phyloP scores from a whole-genome alignment of 2,888 invertebrate species.

The Caenorhabditis zanzibari region DNA sequence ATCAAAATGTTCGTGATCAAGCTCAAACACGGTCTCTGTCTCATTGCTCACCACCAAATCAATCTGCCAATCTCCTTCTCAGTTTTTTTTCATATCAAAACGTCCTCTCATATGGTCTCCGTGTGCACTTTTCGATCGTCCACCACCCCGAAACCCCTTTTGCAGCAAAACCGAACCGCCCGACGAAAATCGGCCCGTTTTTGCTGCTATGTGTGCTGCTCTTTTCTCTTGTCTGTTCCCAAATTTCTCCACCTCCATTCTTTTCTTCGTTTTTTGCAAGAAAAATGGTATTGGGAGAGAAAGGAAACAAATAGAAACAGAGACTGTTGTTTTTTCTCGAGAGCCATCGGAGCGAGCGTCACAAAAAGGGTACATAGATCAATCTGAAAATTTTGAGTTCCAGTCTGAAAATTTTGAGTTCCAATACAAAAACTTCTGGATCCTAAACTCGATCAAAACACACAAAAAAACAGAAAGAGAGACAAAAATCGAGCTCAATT shows the following conservation, averaged over 20 bases:
- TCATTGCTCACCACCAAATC: not conserved
- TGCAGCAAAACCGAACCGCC: constrained; percentile 34
- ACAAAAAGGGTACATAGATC: constrained; percentile 34
- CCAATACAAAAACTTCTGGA: not conserved
- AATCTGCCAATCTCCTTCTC: not conserved
- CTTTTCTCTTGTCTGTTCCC: constrained; percentile 22
- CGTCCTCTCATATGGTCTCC: constrained; percentile 36
- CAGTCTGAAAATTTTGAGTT: not conserved
- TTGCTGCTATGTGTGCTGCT: constrained; percentile 5
- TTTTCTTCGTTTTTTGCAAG: constrained; percentile 29
- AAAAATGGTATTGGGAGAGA: constrained; percentile 33
- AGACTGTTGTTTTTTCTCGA: constrained; percentile 47
- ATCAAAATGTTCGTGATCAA: constrained; percentile 20
- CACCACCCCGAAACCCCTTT: not conserved
- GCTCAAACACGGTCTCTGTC: not conserved
- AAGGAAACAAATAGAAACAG: constrained; percentile 44
- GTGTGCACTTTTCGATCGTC: constrained; percentile 36
- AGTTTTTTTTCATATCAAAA: not conserved
- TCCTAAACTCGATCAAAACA: not conserved
- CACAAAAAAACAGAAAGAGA: not conserved
- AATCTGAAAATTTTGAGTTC: constrained; percentile 9
- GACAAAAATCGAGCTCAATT: constrained; percentile 4
- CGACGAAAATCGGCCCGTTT: constrained; percentile 6
- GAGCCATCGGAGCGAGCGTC: constrained; percentile 15
- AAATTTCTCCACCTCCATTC: not conserved